Evolutionary conservation across 2,113 vertebrate genomes (phyloP), one percentile per base, ranked within the genome.

Genomic region (Takifugu flavidus): DNA sequence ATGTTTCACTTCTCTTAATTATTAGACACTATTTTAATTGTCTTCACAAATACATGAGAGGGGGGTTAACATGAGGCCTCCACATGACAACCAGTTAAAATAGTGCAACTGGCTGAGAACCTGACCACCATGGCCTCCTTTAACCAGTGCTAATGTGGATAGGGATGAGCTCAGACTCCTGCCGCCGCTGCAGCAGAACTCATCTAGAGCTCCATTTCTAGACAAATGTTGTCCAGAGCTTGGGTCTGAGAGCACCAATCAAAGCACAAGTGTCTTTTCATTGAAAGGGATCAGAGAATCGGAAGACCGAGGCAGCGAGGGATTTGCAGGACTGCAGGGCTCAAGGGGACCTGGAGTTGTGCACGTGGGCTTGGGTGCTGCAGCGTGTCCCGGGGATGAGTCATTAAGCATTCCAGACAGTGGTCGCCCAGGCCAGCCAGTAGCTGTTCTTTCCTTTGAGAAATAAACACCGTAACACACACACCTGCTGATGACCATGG

Each of bases 401-500:
- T 87, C 83, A 85, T 75, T 64, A 20, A 50, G 66, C 72, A 56
- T 65, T 67, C 34, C 80, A 81, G 77, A 79, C 75, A 28, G 56
- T 62, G 60, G 20, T 20, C 70, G 47, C 13, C 26, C 42, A 65
- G 77, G 67, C 75, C 45, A 3, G 25, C 52, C 65, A 62, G 50
- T 25, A 50, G 65, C 56, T 52, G 53, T 61, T 57, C 34, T 52
- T 59, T 74, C 50, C 62, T 72, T 63, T 62, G 52, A 73, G 67
- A 70, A 55, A 47, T 54, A 65, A 54, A 60, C 46, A 47, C 44
- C 52, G 12, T 11, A 10, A 39, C 1, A 53, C 43, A 71, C 61
- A 65, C 87, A 97, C 95, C 96, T 99, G 92, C 96, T 99, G 77
- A 98, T 98, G 72, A 96, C 70, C 97, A 98, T 98, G 65, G 96